These are phyloP conservation scores for Graptemys geographica DNA, from an alignment of 2,797 vertebrate genomes.

Conservation along the genomic window DNA sequence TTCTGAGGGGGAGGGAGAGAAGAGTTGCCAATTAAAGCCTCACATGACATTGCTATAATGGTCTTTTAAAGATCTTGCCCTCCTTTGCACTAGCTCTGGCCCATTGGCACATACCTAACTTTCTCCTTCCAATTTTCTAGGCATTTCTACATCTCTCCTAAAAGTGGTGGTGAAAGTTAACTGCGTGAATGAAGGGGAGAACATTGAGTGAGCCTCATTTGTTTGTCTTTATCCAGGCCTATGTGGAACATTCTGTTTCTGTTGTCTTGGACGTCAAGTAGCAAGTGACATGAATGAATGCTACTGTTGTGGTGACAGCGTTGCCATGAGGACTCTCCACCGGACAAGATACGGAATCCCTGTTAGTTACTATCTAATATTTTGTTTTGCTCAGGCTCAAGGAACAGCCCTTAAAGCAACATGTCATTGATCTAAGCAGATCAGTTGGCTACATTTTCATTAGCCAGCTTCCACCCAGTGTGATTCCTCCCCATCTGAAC, in stretches of 20 bases:
- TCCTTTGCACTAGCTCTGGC: no score
- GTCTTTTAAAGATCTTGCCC: neutral
- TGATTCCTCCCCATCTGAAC: neutral
- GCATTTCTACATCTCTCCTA: neutral
- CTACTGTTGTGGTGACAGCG: slow-evolving; percentile 80
- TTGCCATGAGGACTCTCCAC: slow-evolving; percentile 87
- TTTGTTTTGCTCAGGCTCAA: neutral
- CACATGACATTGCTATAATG: neutral
- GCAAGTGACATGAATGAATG: slow-evolving; percentile 86
- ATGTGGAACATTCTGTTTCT: slow-evolving; percentile 76
- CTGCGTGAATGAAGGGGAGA: neutral
- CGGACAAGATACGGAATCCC: slow-evolving; percentile 87
- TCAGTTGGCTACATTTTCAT: neutral
- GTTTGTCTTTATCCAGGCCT: slow-evolving; percentile 69
- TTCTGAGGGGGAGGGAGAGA: neutral
- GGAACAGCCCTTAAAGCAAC: neutral
- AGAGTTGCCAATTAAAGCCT: neutral
- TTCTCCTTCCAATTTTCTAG: neutral
- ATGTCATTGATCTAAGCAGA: neutral
- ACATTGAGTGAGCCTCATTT: neutral
- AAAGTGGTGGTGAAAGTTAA: neutral
- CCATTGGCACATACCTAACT: neutral
- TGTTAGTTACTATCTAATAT: slow-evolving; percentile 71
- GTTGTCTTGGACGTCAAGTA: slow-evolving; percentile 80
- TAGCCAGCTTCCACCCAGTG: neutral